These are phyloP conservation scores for Odontomachus brunneus DNA, from an alignment of 1,140 invertebrate species.

Conservation along the genomic window DNA sequence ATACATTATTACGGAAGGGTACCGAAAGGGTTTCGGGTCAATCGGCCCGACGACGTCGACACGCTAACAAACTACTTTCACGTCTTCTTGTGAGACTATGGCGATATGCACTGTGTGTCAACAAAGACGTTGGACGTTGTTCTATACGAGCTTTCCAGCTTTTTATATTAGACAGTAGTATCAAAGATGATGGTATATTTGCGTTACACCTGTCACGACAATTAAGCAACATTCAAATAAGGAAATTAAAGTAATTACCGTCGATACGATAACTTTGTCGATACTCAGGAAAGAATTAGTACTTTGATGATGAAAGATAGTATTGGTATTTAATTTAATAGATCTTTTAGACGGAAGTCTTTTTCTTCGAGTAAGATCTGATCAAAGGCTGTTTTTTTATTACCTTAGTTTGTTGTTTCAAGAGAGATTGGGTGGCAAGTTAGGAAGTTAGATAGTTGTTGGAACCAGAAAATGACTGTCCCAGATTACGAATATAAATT, in stretches of 20 bases:
- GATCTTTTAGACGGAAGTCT: too few species aligned
- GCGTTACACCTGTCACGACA: not conserved
- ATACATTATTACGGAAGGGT: constrained; percentile 67
- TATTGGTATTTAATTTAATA: too few species aligned
- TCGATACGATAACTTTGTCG: too few species aligned
- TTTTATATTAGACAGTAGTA: not conserved
- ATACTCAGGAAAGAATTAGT: too few species aligned
- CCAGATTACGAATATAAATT: too few species aligned
- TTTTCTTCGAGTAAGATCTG: too few species aligned
- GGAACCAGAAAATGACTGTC: too few species aligned
- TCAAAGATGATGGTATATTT: constrained; percentile 2
- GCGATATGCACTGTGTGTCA: constrained; percentile 16
- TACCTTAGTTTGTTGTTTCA: too few species aligned
- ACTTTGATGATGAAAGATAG: too few species aligned
- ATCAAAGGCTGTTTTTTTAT: too few species aligned
- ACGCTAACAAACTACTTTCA: constrained; percentile 36
- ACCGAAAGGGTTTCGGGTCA: constrained; percentile 57
- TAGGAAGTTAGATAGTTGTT: too few species aligned
- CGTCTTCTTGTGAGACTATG: constrained; percentile 12
- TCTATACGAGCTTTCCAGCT: not conserved
- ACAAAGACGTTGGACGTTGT: not conserved
- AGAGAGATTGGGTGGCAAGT: too few species aligned
- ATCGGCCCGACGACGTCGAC: constrained; percentile 42
- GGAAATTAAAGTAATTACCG: not conserved
- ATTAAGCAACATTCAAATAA: not conserved